Evolutionary conservation across 1,140 invertebrate genomes (phyloP).

Genomic region (Drosophila pectinifera): DNA sequence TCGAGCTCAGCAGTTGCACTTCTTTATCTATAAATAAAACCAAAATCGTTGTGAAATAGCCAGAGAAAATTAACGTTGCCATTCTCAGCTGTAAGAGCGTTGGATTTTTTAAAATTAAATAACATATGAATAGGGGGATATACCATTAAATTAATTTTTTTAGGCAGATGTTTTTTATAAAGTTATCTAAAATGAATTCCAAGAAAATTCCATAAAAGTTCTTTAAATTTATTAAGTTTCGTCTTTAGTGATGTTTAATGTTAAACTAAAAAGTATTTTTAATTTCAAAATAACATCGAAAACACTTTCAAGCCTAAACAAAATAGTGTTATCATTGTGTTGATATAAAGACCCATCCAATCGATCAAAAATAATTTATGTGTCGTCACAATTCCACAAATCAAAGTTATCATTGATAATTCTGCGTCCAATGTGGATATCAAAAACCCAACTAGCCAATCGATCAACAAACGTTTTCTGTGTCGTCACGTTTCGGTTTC

Average conservation of each 20-base stretch:
- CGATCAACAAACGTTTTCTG: conserved; percentile 11
- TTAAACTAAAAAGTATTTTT: background rate
- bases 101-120: too few species aligned
- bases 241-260: background rate
- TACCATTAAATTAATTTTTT: too few species aligned
- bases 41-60: background rate
- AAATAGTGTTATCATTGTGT: too few species aligned
- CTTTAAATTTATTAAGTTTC: background rate
- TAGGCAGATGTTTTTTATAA: background rate
- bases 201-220: background rate
- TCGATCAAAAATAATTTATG: background rate
- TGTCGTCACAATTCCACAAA: background rate
- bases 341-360: background rate
- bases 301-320: too few species aligned
- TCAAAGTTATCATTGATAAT: background rate
- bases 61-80: background rate
- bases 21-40: background rate
- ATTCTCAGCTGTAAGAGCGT: conserved; percentile 11
- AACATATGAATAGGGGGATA: too few species aligned
- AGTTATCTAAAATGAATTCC: background rate
- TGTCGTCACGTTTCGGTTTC: conserved; percentile 11
- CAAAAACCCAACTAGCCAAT: background rate
- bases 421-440: background rate
- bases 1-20: conserved; percentile 33
- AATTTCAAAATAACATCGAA: too few species aligned